Evolutionary conservation across 2,113 vertebrate species (phyloP), one percentile per base, ranked within the genome.

Genomic region (Tympanuchus pallidicinctus): DNA sequence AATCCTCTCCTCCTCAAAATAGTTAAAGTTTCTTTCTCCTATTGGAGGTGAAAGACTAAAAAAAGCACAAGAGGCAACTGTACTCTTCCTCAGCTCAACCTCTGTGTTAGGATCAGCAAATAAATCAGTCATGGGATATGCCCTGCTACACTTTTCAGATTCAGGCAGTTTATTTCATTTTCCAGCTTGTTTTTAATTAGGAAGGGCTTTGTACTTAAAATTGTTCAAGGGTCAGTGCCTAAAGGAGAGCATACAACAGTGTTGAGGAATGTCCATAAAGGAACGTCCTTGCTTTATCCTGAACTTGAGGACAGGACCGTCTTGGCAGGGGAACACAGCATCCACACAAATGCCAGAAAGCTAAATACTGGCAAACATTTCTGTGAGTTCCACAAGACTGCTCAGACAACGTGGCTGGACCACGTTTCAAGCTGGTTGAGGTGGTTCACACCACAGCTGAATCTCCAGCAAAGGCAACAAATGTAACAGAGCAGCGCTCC

Each of bases 1-100:
- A 96, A 96, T 57, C 45, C 82, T 92, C 77, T 71, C 21, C 77
- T 79, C 86, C 71, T 73, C 45, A 72, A 89, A 95, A 88, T 45
- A 89, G 42, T 93, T 90, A 63, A 90, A 90, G 43, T 56, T 94
- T 87, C 59, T 79, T 40, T 72, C 56, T 88, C 50, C 38, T 77
- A 90, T 93, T 64, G 45, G 81, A 40, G 84, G 82, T 25, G 81
- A 84, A 88, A 81, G 16, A 54, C 1, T 10, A 25, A 36, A 36
- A 89, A 88, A 90, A 75, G 14, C 70, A 60, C 6, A 72, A 79
- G 60, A 77, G 2, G 2, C 17, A 76, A 92, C 61, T 63, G n/a
- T 45, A 80, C 12, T 91, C 22, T 56, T 84, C 52, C 79, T 71
- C 74, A 70, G 20, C 43, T 86, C 22, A 13, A 21, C 11, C 61